Evolutionary conservation across 2,797 vertebrate species (phyloP).

Genomic region (Gastrophryne carolinensis): DNA sequence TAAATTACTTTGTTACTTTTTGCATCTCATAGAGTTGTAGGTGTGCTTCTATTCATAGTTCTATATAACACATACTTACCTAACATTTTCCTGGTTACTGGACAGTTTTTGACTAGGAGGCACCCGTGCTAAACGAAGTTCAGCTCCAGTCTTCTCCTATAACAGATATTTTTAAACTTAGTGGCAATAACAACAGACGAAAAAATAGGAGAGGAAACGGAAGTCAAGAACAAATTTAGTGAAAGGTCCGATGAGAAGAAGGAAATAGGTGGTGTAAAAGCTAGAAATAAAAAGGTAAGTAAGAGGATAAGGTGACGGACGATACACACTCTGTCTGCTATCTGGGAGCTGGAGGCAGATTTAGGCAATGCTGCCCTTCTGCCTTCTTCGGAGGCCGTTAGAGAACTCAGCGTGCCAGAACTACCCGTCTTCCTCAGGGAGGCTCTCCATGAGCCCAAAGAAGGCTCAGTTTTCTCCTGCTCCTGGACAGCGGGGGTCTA

Average conservation of each 20-base stretch:
- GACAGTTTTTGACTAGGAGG: conserved; percentile 76
- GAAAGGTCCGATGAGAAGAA: not conserved
- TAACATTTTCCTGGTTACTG: conserved; percentile 75
- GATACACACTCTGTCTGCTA: conserved; percentile 72
- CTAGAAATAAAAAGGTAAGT: conserved; percentile 1
- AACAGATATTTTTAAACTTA: not conserved
- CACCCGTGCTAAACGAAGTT: conserved; percentile 77
- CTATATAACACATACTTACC: conserved; percentile 58
- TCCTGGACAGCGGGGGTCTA: conserved; percentile 28
- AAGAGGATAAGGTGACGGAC: conserved; percentile 37
- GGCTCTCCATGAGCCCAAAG: conserved; percentile 78
- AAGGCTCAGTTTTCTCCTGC: conserved; percentile 36
- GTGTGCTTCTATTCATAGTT: too few species aligned
- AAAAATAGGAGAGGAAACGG: not conserved
- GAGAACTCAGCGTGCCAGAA: conserved; percentile 73
- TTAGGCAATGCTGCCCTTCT: conserved; percentile 70
- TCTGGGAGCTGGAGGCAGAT: conserved; percentile 79
- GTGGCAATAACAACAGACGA: too few species aligned
- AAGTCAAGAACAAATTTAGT: not conserved
- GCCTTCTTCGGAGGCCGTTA: conserved; percentile 64
- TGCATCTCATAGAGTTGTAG: too few species aligned
- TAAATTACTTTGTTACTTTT: too few species aligned
- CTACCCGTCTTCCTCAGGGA: conserved; percentile 79
- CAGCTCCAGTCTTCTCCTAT: conserved; percentile 59
- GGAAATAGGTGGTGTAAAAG: not conserved